phyloP scores from a whole-genome alignment of 2,797 vertebrate species.

The Pseudocheirus occidentalis region DNA sequence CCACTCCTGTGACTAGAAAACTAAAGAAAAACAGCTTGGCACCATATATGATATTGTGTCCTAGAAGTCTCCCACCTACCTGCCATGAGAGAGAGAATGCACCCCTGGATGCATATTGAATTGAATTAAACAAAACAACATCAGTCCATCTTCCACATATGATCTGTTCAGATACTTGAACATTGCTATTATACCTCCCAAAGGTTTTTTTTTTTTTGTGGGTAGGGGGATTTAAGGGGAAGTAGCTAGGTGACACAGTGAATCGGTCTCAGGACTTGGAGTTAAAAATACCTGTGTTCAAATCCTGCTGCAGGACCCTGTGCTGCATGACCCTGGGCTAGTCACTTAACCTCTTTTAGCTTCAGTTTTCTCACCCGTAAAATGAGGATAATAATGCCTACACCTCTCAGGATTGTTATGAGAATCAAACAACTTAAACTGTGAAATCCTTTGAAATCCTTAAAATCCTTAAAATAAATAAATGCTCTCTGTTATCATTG shows the following conservation, averaged over 20 bases:
- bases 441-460: neutral
- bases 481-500: neutral
- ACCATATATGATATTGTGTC: neutral
- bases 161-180: neutral
- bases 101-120: neutral
- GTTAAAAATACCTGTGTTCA: neutral
- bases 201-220: neutral
- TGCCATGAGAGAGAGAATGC: neutral
- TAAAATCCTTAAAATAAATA: neutral
- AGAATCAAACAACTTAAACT: neutral
- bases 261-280: neutral
- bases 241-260: neutral
- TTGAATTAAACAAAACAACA: neutral
- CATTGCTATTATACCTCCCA: neutral
- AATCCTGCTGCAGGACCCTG: neutral
- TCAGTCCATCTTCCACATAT: neutral
- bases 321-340: neutral
- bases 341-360: neutral
- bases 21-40: neutral
- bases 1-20: neutral
- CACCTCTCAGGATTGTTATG: neutral
- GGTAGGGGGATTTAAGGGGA: neutral
- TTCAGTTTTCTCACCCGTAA: neutral
- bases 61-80: neutral
- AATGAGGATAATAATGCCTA: neutral